Evolutionary conservation across 2,888 invertebrate species (phyloP).

Genomic region (Ametastegia equiseti): DNA sequence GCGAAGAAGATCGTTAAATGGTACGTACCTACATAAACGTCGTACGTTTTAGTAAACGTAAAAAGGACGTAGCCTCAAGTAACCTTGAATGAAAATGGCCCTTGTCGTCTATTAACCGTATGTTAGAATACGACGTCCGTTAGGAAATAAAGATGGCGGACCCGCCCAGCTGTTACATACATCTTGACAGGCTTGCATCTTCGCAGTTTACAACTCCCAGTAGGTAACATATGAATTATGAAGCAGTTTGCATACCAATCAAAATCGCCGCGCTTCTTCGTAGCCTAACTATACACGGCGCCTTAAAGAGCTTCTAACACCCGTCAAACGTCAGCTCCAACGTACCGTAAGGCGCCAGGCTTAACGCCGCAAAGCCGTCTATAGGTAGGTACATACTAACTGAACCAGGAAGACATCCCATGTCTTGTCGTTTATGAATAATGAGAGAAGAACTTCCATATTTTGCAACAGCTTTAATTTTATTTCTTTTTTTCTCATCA

Average conservation of each 20-base stretch:
- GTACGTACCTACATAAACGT: not conserved
- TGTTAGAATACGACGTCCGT: constrained; percentile 18
- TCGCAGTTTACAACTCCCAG: not conserved
- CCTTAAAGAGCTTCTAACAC: not conserved
- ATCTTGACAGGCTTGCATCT: constrained; percentile 7
- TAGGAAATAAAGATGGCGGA: constrained; percentile 26
- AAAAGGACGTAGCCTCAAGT: not conserved
- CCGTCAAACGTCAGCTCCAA: constrained; percentile 1
- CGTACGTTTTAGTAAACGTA: no score
- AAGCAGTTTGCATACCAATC: constrained; percentile 46
- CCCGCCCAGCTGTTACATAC: constrained; percentile 25
- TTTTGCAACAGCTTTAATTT: not conserved
- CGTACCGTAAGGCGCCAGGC: constrained; percentile 35
- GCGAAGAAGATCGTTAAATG: not conserved
- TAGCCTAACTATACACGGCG: constrained; percentile 24
- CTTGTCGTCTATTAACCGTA: constrained; percentile 26
- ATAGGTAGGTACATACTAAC: not conserved
- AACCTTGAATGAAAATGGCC: constrained; percentile 9
- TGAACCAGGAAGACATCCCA: constrained; percentile 34
- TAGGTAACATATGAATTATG: constrained; percentile 35
- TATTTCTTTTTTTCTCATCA: not conserved
- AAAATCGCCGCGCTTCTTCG: constrained; percentile 27
- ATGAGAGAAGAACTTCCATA: constrained; percentile 10
- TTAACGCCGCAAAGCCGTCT: not conserved
- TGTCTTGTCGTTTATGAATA: not conserved